Evolutionary conservation across 2,888 invertebrate genomes (phyloP), one percentile per base, ranked within the genome.

Genomic region (Heliconius charithonia): DNA sequence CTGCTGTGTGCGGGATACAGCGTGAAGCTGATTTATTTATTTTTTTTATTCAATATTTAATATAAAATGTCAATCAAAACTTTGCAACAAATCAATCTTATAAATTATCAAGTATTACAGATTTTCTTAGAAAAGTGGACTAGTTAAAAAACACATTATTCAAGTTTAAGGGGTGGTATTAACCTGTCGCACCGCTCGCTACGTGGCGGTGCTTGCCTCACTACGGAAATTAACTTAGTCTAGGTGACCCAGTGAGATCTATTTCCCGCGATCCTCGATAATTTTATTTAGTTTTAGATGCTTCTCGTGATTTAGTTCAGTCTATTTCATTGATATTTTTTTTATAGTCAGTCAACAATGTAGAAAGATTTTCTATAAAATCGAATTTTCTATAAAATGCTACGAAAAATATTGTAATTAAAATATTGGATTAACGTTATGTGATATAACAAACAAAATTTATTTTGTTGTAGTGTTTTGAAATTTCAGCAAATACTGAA

Each of bases 171-270:
- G 69, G 62, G 76, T 79, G 63, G 80, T 77, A 83, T 82, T 81
- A 83, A 76, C 76, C 79, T 80, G 81, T 81, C 79, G 63, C 76
- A 71, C 78, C 65, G 76, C 71, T 25, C 81, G 79, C 77, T 81
- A 73, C 69, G 74, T 78, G 66, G 78, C 72, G 77, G 76, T 66
- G 41, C 67, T 59, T 77, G 45, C 69, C 80, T 82, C 81, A 82
- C 83, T 81, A 67, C 86, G 89, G 89, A 89, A 89, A 90, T 90
- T 89, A 89, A 87, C 85, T 88, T 84, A 83, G 81, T 81, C 82
- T 82, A 79, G 45, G 75, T 75, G 70, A 78, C 32, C 79, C 51
- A 72, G 66, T 19, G 65, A 76, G 16, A 63, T 62, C 70, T 41
- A 70, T 63, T 70, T 70, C 70, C 63, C 70, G 62, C 62, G 41